Evolutionary conservation across 2,113 vertebrate genomes (phyloP).

Genomic region (Genyomyrus donnyi): DNA sequence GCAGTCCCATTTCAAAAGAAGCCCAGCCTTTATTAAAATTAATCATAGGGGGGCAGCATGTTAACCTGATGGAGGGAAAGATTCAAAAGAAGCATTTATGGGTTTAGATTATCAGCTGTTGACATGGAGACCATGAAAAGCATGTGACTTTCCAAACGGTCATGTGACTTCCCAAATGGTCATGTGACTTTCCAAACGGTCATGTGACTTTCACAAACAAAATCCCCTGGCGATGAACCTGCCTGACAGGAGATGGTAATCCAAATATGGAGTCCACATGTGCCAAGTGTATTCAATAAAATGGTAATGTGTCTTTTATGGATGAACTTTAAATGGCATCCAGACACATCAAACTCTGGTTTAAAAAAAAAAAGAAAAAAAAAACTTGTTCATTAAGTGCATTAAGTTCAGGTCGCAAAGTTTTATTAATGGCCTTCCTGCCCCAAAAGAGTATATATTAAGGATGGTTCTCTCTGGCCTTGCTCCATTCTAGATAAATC

Average conservation of each 20-base stretch:
- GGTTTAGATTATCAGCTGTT: background rate
- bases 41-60: background rate
- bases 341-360: background rate
- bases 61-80: background rate
- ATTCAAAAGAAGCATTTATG: background rate
- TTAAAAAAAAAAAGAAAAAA: background rate
- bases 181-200: too few relatives aligned
- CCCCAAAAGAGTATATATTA: background rate
- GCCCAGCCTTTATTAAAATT: background rate
- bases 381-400: background rate
- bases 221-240: background rate
- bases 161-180: too few relatives aligned
- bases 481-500: background rate
- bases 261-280: background rate
- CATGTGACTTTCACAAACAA: background rate
- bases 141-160: background rate
- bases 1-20: background rate
- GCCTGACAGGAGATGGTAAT: background rate
- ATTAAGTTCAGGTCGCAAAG: background rate
- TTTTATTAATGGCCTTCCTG: background rate
- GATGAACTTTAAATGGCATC: background rate
- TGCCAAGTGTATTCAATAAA: background rate
- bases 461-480: background rate
- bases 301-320: conserved; percentile 6
- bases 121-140: background rate